phyloP scores from a whole-genome alignment of 1,140 invertebrate genomes.

The Psilanteris sp. region DNA sequence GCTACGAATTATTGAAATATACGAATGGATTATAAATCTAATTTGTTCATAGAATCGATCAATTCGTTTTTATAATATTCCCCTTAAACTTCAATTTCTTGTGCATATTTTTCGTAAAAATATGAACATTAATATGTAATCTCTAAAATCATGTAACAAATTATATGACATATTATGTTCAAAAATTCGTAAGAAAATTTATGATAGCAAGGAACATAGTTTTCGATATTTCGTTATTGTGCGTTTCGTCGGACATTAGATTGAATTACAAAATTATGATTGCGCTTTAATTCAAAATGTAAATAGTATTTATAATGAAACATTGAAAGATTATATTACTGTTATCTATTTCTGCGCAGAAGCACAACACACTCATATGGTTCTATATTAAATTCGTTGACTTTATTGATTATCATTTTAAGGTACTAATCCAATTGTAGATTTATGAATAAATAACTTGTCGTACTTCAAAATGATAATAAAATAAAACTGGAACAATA shows the following conservation, averaged over 20 bases:
- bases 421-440: conserved; percentile 53
- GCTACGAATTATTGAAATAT: conserved; percentile 7
- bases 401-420: conserved; percentile 45
- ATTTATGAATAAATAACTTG: too few relatives aligned
- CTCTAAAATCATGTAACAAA: conserved; percentile 33
- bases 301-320: too few relatives aligned
- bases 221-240: conserved; percentile 31
- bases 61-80: too few relatives aligned
- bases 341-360: conserved; percentile 6
- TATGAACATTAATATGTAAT: conserved; percentile 1
- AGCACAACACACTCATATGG: too few relatives aligned
- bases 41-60: conserved; percentile 1
- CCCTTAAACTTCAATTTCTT: too few relatives aligned
- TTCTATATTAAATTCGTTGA: conserved; percentile 46
- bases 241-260: conserved; percentile 20
- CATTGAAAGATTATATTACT: too few relatives aligned
- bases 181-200: conserved; percentile 42
- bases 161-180: conserved; percentile 27
- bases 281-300: conserved; percentile 7
- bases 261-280: neutral
- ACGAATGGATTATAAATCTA: neutral
- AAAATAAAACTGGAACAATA: conserved; percentile 4
- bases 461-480: too few relatives aligned
- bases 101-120: too few relatives aligned
- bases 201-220: conserved; percentile 41